Conservation (phyloP, 1,140 invertebrate species). For the Chymomyza costata region DNA sequence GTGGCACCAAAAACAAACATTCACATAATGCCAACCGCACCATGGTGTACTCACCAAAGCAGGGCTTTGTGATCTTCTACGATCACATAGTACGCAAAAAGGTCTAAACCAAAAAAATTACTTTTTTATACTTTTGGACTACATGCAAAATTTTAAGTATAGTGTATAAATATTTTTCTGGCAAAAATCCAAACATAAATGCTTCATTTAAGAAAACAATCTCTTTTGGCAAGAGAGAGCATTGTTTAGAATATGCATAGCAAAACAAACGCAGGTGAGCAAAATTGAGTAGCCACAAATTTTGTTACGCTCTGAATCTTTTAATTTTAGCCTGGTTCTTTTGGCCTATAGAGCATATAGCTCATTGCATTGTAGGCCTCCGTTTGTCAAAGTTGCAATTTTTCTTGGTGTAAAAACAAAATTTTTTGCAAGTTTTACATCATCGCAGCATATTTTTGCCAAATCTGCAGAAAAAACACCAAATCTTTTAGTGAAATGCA, state of each 20-base stretch:
- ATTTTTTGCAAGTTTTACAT: constrained; percentile 45
- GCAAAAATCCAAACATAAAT: constrained; percentile 6
- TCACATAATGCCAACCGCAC: constrained; percentile 38
- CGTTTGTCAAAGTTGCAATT: constrained; percentile 40
- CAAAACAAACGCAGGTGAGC: constrained; percentile 53
- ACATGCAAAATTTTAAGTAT: neutral
- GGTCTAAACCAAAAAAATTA: constrained; percentile 23
- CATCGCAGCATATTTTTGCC: constrained; percentile 42
- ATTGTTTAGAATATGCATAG: constrained; percentile 66
- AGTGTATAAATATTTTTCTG: constrained; percentile 12
- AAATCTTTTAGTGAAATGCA: constrained; percentile 14
- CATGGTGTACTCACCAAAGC: constrained; percentile 43
- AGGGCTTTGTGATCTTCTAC: constrained; percentile 57
- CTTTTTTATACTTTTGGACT: neutral
- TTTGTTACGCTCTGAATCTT: constrained; percentile 11
- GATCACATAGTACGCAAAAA: constrained; percentile 69
- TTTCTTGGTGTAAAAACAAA: neutral
- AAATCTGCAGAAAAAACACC: constrained; percentile 3
- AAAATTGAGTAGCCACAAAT: constrained; percentile 12
- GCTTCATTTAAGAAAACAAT: neutral
- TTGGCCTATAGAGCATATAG: constrained; percentile 20
- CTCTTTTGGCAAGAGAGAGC: constrained; percentile 9
- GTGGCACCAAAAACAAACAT: constrained; percentile 20
- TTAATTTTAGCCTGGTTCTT: constrained; percentile 60
- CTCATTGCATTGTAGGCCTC: constrained; percentile 47